Evolutionary conservation across 2,113 vertebrate genomes (phyloP), one percentile per base, ranked within the genome.

Genomic region (Dasypus novemcinctus): DNA sequence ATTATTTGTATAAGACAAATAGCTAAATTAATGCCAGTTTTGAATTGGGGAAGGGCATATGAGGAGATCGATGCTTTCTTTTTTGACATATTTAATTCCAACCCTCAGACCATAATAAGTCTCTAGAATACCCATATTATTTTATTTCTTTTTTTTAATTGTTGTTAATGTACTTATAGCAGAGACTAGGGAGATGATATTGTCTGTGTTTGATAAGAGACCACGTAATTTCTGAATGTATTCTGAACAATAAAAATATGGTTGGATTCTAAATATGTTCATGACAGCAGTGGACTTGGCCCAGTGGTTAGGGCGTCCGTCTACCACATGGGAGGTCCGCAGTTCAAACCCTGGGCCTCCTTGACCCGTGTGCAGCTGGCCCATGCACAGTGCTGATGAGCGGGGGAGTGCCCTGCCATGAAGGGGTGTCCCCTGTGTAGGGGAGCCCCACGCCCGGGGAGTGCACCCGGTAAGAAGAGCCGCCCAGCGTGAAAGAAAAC

Each of bases 231-330:
- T 61, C 38, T 52, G 1, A 79, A 14, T 83, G 3, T 71, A 49
- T 76, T 85, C 13, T 38, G n/a, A 92, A 33, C 31, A 69, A 52
- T 71, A 84, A 72, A 31, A 90, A 69, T 46, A 71, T 91, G 54
- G 72, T 71, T 95, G 20, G 25, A 85, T 84, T 97, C 27, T 71
- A 92, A 92, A 36, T 74, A 71, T 78, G 94, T 95, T 82, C 33
- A n/a, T n/a, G n/a, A n/a, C n/a, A n/a, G n/a, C n/a, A n/a, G n/a
- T n/a, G n/a, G n/a, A n/a, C n/a, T n/a, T n/a, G n/a, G n/a, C n/a
- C n/a, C n/a, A n/a, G n/a, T n/a, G n/a, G n/a, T n/a, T n/a, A n/a
- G n/a, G n/a, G n/a, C n/a, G n/a, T n/a, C n/a, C n/a, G n/a, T n/a
- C n/a, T n/a, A n/a, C n/a, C n/a, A n/a, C n/a, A n/a, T n/a, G n/a